Evolutionary conservation across 2,797 vertebrate species (phyloP), one percentile per base, ranked within the genome.

Genomic region (Poecilia wingei): DNA sequence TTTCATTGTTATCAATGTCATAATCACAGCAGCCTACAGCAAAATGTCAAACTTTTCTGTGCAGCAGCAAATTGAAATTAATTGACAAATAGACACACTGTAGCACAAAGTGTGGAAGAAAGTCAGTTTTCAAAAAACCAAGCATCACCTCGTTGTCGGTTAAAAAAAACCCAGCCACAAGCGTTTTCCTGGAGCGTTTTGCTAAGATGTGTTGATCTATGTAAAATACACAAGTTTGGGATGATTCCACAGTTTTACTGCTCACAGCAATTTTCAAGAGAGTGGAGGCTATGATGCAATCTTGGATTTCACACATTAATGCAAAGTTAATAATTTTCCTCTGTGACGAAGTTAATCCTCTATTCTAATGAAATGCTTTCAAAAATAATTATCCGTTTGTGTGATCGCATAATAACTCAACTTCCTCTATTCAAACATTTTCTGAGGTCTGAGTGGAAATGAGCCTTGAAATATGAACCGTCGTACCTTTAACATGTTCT

Each of bases 291-390:
- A 70, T 76, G 9, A 77, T 74, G 22, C 3, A 74, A 76, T 75
- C 28, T n/a, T 45, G 51, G 43, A 18, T 46, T 18, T 75, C 7
- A 16, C 4, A 83, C 55, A 75, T 31, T 0, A 51, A 74, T 4
- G 61, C 2, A 41, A 25, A 53, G 78, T 36, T 28, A 31, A 6
- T 13, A 10, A 33, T 4, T 75, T 45, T 68, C 10, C 36, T n/a
- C 49, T 49, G 12, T 74, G 39, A 80, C 75, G 12, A 7, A 73
- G 28, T 45, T 55, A 49, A 16, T 64, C 77, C n/a, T 79, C 39
- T 71, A 74, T 14, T 20, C 13, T 64, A 39, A 20, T 39, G 33
- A 64, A 64, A 2, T 16, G 28, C 25, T 72, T 33, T 82, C 20
- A 83, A 43, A 39, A 70, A 10, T 25, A 57, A n/a, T 57, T 25